Percentiles rank a stretch among this genome's conserved stretches.
Evolutionary conservation across 2,888 invertebrate genomes (phyloP).

Genomic region (Cepaea hortensis): DNA sequence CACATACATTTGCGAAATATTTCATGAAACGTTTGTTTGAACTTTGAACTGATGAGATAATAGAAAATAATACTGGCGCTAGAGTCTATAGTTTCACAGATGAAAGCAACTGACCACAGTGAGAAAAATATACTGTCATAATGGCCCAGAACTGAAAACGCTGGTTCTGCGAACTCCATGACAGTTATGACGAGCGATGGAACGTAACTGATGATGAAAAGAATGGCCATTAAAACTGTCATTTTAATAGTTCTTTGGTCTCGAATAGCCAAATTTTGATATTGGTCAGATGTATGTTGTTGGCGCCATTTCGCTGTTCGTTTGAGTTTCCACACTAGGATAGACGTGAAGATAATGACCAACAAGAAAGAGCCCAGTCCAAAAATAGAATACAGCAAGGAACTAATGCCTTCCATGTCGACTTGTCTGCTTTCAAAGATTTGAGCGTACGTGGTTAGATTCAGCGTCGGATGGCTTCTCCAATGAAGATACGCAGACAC

Average conservation of each 20-base stretch:
- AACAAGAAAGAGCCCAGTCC: not conserved
- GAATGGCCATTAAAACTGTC: not conserved
- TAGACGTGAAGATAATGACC: not conserved
- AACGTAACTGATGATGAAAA: not conserved
- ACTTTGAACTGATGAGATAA: not conserved
- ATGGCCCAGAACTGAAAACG: not conserved
- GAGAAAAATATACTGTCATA: not conserved
- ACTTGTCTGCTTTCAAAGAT: no score
- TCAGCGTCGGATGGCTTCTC: not conserved
- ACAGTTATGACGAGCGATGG: not conserved
- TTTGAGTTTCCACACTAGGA: not conserved
- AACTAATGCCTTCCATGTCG: not conserved
- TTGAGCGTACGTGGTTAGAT: not conserved
- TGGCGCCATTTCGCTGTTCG: not conserved
- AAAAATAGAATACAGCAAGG: not conserved
- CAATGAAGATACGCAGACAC: not conserved
- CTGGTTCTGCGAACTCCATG: not conserved
- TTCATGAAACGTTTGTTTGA: constrained; percentile 1
- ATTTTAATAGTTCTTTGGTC: not conserved
- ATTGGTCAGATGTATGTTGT: no score
- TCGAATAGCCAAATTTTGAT: not conserved
- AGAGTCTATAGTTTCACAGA: not conserved
- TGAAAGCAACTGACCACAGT: not conserved
- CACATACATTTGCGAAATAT: not conserved
- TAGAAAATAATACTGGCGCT: not conserved